Evolutionary conservation across 2,113 vertebrate genomes (phyloP).

Genomic region (Oenanthe oenanthe): DNA sequence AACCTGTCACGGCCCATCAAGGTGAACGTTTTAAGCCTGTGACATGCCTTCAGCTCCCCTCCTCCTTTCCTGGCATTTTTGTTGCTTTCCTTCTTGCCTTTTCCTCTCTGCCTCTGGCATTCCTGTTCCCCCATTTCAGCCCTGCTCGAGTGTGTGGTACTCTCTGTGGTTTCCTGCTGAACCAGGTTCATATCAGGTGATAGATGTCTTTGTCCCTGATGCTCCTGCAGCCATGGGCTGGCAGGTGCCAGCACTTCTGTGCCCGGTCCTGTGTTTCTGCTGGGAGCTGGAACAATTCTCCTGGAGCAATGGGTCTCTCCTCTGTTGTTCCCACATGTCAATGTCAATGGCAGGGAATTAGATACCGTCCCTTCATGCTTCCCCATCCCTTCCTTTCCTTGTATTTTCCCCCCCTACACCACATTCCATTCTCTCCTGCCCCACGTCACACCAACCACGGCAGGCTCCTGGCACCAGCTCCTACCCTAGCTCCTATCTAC

Average conservation of each 20-base stretch:
- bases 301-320: neutral
- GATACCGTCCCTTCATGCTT: neutral
- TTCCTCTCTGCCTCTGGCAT: neutral
- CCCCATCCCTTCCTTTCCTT: neutral
- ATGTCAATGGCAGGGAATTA: neutral
- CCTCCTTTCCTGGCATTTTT: neutral
- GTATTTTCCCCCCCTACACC: rapidly evolving
- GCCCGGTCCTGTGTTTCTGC: neutral
- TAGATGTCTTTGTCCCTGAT: neutral
- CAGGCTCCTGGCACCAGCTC: neutral
- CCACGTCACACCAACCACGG: rapidly evolving
- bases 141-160: neutral
- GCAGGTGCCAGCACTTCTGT: neutral
- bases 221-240: neutral
- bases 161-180: rapidly evolving
- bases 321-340: rapidly evolving
- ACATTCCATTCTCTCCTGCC: neutral
- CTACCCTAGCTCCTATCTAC: neutral
- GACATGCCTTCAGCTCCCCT: neutral
- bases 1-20: conserved; percentile 69
- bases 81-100: neutral
- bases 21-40: conserved; percentile 55
- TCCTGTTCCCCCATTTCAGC: neutral
- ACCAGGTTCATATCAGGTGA: neutral
- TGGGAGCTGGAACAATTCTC: neutral